These are phyloP conservation scores for Stramonita haemastoma DNA, from an alignment of 2,888 invertebrate genomes.

Conservation along the genomic window DNA sequence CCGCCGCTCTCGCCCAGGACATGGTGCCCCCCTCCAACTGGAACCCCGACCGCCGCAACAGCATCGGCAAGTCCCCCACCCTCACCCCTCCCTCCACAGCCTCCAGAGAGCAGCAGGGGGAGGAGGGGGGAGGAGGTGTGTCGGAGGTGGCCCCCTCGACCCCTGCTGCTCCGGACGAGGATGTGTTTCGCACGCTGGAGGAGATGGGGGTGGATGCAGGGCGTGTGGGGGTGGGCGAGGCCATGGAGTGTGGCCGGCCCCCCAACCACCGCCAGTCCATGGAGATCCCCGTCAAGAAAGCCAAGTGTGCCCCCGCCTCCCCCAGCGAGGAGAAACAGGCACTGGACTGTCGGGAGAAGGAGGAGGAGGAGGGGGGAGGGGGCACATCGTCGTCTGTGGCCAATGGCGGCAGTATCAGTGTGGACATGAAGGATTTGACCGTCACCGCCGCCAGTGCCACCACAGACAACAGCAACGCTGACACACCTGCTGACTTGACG, in stretches of 20 bases:
- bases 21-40: conserved; percentile 52
- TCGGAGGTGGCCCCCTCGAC: background rate
- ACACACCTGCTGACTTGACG: background rate
- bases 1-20: conserved; percentile 50
- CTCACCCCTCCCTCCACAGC: background rate
- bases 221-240: background rate
- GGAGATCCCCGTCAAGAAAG: conserved; percentile 56
- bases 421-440: background rate
- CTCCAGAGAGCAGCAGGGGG: background rate
- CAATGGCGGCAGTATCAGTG: background rate
- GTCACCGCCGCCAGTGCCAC: background rate
- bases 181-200: background rate
- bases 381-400: background rate
- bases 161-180: background rate
- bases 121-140: background rate
- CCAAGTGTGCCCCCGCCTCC: conserved; percentile 45
- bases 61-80: conserved; percentile 30
- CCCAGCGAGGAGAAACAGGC: conserved; percentile 28
- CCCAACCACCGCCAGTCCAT: conserved; percentile 51
- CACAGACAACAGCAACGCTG: background rate
- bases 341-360: background rate
- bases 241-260: conserved; percentile 2
- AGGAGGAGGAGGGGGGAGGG: background rate
- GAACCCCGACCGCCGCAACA: conserved; percentile 48
- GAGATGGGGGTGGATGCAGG: conserved; percentile 33